These are phyloP conservation scores for Leistus spinibarbis DNA, from an alignment of 2,888 invertebrate species.

Conservation along the genomic window DNA sequence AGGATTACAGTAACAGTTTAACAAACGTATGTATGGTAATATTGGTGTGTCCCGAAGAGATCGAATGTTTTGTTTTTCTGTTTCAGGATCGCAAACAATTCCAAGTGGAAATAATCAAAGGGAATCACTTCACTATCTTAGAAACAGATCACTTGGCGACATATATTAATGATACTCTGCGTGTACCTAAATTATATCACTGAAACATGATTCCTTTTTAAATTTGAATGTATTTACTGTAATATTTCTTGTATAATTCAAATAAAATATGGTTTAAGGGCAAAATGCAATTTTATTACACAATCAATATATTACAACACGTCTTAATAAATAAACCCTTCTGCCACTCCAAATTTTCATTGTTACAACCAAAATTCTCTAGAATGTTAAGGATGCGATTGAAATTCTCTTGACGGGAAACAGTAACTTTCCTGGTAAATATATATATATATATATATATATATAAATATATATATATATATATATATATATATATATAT, in stretches of 20 bases:
- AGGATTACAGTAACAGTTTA: background rate
- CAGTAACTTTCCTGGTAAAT: too few relatives aligned
- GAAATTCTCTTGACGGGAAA: too few relatives aligned
- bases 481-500: slow-evolving; percentile 4
- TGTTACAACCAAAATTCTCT: too few relatives aligned
- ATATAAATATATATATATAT: background rate
- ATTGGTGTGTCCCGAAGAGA: background rate
- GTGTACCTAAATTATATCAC: background rate
- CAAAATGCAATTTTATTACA: too few relatives aligned
- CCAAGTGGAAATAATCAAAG: background rate
- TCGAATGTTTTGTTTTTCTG: background rate
- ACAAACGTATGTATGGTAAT: background rate
- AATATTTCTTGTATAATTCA: too few relatives aligned
- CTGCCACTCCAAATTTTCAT: too few relatives aligned
- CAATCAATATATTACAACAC: too few relatives aligned
- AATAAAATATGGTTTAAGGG: too few relatives aligned
- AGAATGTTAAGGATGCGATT: too few relatives aligned
- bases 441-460: slow-evolving; percentile 11
- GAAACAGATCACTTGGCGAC: background rate
- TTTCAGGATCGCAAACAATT: background rate
- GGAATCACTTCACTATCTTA: background rate
- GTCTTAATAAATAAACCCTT: too few relatives aligned
- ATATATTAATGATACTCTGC: background rate
- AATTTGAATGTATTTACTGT: background rate
- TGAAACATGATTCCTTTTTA: background rate